A percentile compares a stretch with the other conserved stretches of the same genome.
These are phyloP conservation scores for Sussaba pulchella DNA, from an alignment of 2,888 invertebrate species.

Conservation along the genomic window DNA sequence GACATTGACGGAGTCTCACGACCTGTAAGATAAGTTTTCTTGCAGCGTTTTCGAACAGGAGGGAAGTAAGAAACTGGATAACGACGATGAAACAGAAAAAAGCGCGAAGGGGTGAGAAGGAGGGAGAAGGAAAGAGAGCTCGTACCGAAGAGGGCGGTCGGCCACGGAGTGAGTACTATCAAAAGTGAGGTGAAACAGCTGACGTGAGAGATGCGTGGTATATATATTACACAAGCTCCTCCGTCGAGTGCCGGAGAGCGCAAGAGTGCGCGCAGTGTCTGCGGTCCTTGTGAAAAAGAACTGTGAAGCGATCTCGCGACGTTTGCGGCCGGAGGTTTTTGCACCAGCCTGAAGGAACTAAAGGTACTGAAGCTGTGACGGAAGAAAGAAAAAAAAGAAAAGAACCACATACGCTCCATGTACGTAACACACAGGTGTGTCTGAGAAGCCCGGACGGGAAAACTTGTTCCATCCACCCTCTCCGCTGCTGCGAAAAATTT, in stretches of 20 bases:
- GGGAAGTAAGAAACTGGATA: conserved; percentile 49
- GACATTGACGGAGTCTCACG: conserved; percentile 47
- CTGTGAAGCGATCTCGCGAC: conserved; percentile 50
- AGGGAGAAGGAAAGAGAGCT: background rate
- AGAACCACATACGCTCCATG: conserved; percentile 19
- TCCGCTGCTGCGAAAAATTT: conserved; percentile 27
- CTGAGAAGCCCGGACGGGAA: conserved; percentile 22
- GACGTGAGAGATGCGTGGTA: conserved; percentile 51
- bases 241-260: conserved; percentile 27
- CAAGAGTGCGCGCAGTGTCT: conserved; percentile 32
- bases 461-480: conserved; percentile 8
- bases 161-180: conserved; percentile 35
- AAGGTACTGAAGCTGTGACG: background rate
- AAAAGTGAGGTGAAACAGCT: conserved; percentile 64
- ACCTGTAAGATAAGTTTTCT: conserved; percentile 21
- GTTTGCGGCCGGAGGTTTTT: conserved; percentile 35
- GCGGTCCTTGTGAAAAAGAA: conserved; percentile 33
- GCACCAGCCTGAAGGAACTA: conserved; percentile 22
- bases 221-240: background rate
- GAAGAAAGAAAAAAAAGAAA: conserved; percentile 34
- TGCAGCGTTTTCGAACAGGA: conserved; percentile 4
- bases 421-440: conserved; percentile 16
- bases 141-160: conserved; percentile 9
- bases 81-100: conserved; percentile 30
- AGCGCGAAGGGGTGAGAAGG: background rate